A percentile compares a stretch with the other conserved stretches of the same genome.
Evolutionary conservation across 2,113 vertebrate genomes (phyloP).

Genomic region (Onychorhynchus coronatus): DNA sequence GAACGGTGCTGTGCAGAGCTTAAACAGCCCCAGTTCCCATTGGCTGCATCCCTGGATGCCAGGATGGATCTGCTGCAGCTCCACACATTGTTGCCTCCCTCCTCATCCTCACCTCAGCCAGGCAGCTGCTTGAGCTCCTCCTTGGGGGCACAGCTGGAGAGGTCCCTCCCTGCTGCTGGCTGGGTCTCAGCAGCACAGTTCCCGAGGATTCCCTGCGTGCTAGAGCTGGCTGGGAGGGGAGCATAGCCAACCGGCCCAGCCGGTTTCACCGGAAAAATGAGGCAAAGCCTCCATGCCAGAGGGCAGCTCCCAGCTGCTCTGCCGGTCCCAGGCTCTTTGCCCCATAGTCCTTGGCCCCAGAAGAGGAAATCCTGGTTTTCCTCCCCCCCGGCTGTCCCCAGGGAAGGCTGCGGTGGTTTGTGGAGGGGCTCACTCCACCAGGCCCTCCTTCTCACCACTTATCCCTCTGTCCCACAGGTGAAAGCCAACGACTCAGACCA

Average conservation of each 20-base stretch:
- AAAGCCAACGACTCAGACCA: constrained; percentile 93
- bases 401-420: rapidly evolving
- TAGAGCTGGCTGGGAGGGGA: background rate
- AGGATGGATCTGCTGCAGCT: background rate
- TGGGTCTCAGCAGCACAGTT: background rate
- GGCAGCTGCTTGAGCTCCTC: background rate
- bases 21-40: background rate
- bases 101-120: background rate
- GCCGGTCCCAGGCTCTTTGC: constrained; percentile 29
- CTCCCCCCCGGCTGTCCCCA: background rate
- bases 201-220: constrained; percentile 37
- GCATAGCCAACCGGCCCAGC: background rate
- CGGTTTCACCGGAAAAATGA: background rate
- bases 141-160: background rate
- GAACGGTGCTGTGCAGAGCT: constrained; percentile 1
- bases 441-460: background rate
- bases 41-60: background rate
- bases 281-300: background rate
- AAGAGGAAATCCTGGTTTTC: constrained; percentile 47
- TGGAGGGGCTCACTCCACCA: rapidly evolving
- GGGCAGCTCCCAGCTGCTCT: constrained; percentile 24
- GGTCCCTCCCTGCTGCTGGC: background rate
- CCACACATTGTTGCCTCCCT: background rate
- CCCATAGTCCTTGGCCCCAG: background rate
- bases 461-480: constrained; percentile 73